Conservation (phyloP, 1,140 invertebrate genomes). For the Tigriopus japonicus region DNA sequence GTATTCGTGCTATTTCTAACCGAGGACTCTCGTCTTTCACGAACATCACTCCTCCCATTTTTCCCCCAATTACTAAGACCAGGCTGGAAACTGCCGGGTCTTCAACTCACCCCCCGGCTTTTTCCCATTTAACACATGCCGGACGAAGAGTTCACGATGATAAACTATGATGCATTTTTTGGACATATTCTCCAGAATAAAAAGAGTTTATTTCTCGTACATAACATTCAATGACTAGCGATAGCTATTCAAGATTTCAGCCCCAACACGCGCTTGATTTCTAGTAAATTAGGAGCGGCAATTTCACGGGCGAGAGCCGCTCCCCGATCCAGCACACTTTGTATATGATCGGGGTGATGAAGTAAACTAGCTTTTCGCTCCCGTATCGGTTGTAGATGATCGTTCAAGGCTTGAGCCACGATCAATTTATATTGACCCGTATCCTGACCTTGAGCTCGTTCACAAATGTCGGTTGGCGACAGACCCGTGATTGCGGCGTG, state of each 20-base stretch:
- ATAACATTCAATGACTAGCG: too few species aligned
- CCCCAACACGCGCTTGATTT: not conserved
- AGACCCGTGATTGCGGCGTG: conserved; percentile 52
- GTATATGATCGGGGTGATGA: conserved; percentile 24
- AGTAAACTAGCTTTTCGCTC: conserved; percentile 36
- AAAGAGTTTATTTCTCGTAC: too few species aligned
- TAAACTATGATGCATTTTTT: too few species aligned
- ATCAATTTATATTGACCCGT: conserved; percentile 59
- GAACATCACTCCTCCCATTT: too few species aligned
- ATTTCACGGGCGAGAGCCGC: not conserved
- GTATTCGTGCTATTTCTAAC: too few species aligned
- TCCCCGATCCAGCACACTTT: conserved; percentile 14
- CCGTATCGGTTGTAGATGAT: conserved; percentile 51
- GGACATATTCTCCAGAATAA: too few species aligned
- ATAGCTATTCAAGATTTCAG: not conserved
- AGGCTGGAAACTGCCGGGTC: too few species aligned
- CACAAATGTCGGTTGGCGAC: conserved; percentile 46
- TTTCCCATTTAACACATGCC: too few species aligned
- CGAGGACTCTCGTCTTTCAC: too few species aligned
- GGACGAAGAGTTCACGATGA: too few species aligned
- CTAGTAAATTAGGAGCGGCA: not conserved
- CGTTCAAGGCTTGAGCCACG: conserved; percentile 50
- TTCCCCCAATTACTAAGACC: too few species aligned
- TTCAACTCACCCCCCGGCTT: too few species aligned
- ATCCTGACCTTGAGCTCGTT: conserved; percentile 41